Conservation (phyloP, 2,113 vertebrate species). For the Pollimyrus isidori region DNA sequence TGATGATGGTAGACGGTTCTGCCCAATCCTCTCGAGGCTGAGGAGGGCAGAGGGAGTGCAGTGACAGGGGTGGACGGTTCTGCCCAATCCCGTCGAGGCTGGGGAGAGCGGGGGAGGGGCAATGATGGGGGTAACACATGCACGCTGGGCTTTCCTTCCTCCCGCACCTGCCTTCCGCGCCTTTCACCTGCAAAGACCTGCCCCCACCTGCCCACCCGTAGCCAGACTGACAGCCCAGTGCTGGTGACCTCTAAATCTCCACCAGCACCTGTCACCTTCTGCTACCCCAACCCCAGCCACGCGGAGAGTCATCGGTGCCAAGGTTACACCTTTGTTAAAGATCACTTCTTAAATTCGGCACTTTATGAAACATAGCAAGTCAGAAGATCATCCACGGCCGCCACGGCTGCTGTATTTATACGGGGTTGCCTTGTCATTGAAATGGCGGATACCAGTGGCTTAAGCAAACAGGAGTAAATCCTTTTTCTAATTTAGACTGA, state of each 20-base stretch:
- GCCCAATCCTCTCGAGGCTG: neutral
- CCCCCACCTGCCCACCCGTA: conserved; percentile 37
- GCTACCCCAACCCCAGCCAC: neutral
- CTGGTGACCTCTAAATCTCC: conserved; percentile 40
- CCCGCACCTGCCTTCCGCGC: conserved; percentile 44
- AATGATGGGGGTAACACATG: neutral
- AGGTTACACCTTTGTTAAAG: neutral
- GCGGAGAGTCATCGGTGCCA: no score
- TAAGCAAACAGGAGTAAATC: neutral
- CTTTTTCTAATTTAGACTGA: neutral
- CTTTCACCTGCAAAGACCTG: neutral
- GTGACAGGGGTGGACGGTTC: neutral
- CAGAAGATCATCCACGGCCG: neutral
- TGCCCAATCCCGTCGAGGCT: neutral
- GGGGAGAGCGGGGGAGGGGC: neutral
- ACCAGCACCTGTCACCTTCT: conserved; percentile 6
- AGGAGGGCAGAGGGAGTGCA: neutral
- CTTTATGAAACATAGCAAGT: neutral
- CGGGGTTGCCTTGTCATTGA: neutral
- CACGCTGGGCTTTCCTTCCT: conserved; percentile 35
- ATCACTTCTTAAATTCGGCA: neutral
- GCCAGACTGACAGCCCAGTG: conserved; percentile 39
- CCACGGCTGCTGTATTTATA: neutral
- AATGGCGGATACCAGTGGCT: neutral
- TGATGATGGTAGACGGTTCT: neutral